Evolutionary conservation across 2,888 invertebrate species (phyloP).

Genomic region (Dryobotodes eremita): DNA sequence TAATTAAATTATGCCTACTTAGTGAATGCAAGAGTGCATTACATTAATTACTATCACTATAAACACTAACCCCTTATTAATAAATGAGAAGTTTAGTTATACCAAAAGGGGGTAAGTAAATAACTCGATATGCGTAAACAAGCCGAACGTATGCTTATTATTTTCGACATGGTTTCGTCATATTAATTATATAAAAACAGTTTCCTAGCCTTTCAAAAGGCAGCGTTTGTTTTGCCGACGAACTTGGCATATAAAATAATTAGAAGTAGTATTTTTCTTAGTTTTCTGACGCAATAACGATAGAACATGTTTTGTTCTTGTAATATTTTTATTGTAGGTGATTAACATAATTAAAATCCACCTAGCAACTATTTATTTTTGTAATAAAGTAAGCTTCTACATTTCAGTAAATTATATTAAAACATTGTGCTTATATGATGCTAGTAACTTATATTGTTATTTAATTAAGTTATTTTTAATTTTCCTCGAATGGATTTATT

Average conservation of each 20-base stretch:
- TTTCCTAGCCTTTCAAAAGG: constrained; percentile 6
- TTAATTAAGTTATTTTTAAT: constrained; percentile 29
- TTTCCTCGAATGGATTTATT: constrained; percentile 20
- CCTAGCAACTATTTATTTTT: constrained; percentile 52
- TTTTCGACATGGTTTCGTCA: constrained; percentile 4
- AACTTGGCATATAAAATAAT: constrained; percentile 13
- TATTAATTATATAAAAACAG: not conserved
- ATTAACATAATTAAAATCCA: constrained; percentile 20
- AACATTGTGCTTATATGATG: constrained; percentile 53
- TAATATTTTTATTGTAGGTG: constrained; percentile 12
- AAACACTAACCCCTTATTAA: not conserved
- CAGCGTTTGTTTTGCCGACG: constrained; percentile 16
- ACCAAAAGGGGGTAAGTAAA: not conserved
- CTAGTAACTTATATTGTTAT: constrained; percentile 51
- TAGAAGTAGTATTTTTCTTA: constrained; percentile 30
- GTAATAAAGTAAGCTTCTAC: constrained; percentile 41
- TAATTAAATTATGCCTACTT: not conserved
- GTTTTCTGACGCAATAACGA: constrained; percentile 17
- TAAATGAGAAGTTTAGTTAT: not conserved
- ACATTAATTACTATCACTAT: not conserved
- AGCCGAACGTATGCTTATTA: not conserved
- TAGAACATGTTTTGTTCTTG: constrained; percentile 5
- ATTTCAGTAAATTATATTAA: constrained; percentile 36
- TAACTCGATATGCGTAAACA: constrained; percentile 6
- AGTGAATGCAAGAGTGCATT: not conserved